Base-by-base conservation (phyloP, 2,113 vertebrate genomes). In the Hypomesus transpacificus region DNA sequence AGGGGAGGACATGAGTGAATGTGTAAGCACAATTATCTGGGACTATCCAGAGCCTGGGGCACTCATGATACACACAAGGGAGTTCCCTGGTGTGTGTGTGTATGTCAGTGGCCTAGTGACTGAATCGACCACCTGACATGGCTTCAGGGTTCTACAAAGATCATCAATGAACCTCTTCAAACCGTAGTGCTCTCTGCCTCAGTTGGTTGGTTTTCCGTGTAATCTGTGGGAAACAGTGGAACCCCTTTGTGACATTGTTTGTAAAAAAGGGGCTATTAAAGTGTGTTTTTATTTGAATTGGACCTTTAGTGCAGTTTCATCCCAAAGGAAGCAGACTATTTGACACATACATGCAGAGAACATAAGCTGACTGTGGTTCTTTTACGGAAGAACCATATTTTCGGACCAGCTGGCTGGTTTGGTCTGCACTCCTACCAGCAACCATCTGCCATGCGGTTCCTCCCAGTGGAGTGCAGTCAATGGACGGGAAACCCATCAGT, bases 401-500 rank as follows among this genome's bases (percentile, higher is more conserved):
- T 22, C 22, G 57, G 20, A 59, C 2, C 3, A 59, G 4, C 21
- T 59, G 56, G 26, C 56, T 71, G 68, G 4, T 63, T 18, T 9
- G 17, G 68, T 31, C n/a, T 79, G 59, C 65, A 18, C 24, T 22
- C 28, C 75, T 65, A 56, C 52, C 3, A 56, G 69, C 66, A 52
- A 46, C 75, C 70, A 74, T 78, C 75, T 77, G 72, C 50, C 57
- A 57, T 46, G 9, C 21, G n/a, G 22, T 21, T 4, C 53, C 60
- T 17, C 57, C 64, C 51, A 21, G 16, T 1, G 3, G 64, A 63
- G 77, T 17, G 22, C 39, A 46, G 50, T 50, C 69, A 72, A 77
- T 80, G 74, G 72, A 53, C 66, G 68, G 70, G 22, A n/a, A 8
- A 9, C 16, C 77, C 52, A 69, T 68, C 74, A 3, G n/a, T 78